Conservation (phyloP, 2,888 invertebrate species). For the Mesochorus sp. region DNA sequence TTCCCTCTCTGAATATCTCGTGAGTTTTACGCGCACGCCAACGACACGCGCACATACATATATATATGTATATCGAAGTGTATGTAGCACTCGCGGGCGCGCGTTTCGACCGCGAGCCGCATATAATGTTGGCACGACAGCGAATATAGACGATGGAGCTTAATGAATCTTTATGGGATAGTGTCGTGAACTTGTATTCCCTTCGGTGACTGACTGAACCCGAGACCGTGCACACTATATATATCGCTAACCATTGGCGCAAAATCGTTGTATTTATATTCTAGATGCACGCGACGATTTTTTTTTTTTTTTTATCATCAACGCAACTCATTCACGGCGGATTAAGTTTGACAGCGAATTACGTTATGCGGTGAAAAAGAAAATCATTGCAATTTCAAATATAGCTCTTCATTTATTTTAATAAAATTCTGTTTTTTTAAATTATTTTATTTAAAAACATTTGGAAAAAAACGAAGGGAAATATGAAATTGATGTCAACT, state of each 20-base stretch:
- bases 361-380: background rate
- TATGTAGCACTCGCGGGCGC: slow-evolving; percentile 48
- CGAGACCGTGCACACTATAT: slow-evolving; percentile 67
- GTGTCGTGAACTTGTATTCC: slow-evolving; percentile 82
- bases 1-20: background rate
- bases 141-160: slow-evolving; percentile 79
- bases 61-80: too few relatives aligned
- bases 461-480: too few relatives aligned
- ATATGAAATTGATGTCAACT: too few relatives aligned
- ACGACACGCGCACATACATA: slow-evolving; percentile 52
- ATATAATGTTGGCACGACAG: slow-evolving; percentile 72
- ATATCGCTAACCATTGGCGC: slow-evolving; percentile 75
- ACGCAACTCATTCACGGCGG: background rate
- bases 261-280: slow-evolving; percentile 57
- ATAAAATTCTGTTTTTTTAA: too few relatives aligned
- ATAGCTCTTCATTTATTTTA: too few relatives aligned
- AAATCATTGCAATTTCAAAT: too few relatives aligned
- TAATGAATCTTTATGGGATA: slow-evolving; percentile 82
- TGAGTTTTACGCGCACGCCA: slow-evolving; percentile 53
- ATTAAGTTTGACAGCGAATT: background rate
- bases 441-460: too few relatives aligned
- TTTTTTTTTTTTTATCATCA: slow-evolving; percentile 22
- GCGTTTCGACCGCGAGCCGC: too few relatives aligned
- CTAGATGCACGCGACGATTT: slow-evolving; percentile 34
- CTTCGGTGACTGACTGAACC: slow-evolving; percentile 81